These are phyloP conservation scores for Drosophila ustulata DNA, from an alignment of 2,888 invertebrate species.

Conservation along the genomic window DNA sequence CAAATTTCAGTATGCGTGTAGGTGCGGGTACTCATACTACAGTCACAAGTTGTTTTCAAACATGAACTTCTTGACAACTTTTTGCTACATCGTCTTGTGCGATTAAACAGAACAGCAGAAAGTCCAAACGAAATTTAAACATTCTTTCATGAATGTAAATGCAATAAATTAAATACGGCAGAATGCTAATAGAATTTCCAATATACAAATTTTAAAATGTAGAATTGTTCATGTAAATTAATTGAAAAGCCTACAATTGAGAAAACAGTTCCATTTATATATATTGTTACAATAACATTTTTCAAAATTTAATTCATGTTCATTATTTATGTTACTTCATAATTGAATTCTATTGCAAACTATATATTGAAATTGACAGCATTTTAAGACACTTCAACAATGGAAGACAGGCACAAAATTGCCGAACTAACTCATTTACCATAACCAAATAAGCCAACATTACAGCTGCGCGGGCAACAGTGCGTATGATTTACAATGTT, in stretches of 20 bases:
- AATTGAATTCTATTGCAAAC: too few species aligned
- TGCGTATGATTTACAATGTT: slow-evolving; percentile 72
- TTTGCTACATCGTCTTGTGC: slow-evolving; percentile 28
- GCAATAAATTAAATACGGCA: slow-evolving; percentile 1
- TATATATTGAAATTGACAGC: not conserved
- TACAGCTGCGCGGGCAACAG: slow-evolving; percentile 40
- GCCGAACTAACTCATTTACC: slow-evolving; percentile 53
- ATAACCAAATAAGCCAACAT: slow-evolving; percentile 45
- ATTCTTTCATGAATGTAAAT: slow-evolving; percentile 4
- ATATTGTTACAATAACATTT: too few species aligned
- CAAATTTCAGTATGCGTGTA: slow-evolving; percentile 22
- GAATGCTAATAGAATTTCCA: too few species aligned
- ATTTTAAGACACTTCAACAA: slow-evolving; percentile 11
- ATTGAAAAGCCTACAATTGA: too few species aligned
- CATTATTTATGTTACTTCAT: not conserved
- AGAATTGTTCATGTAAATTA: not conserved
- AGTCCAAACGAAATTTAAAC: not conserved
- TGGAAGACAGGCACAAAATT: slow-evolving; percentile 28
- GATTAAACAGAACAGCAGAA: not conserved
- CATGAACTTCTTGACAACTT: slow-evolving; percentile 63
- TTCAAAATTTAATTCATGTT: too few species aligned
- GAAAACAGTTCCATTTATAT: too few species aligned
- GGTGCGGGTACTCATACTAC: slow-evolving; percentile 6
- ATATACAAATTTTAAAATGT: too few species aligned
- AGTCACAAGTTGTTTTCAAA: slow-evolving; percentile 48